Evolutionary conservation across 2,113 vertebrate species (phyloP).

Genomic region (Aspiorhynchus laticeps): DNA sequence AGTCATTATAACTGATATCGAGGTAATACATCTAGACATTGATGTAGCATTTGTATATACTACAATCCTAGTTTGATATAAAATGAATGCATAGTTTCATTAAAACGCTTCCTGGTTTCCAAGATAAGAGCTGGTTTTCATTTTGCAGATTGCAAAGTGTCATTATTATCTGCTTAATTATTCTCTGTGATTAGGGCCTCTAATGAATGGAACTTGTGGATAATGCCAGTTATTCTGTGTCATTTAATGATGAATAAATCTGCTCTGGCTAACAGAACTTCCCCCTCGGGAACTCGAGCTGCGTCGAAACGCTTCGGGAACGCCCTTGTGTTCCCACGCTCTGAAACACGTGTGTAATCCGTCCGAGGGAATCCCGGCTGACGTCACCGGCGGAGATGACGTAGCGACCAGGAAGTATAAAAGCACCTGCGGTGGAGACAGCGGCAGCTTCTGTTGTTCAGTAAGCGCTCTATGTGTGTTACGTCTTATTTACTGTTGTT

Average conservation of each 20-base stretch:
- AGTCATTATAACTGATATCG: conserved; percentile 53
- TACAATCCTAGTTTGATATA: conserved; percentile 60
- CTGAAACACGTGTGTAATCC: too few relatives aligned
- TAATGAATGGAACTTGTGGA: conserved; percentile 72
- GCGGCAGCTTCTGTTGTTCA: too few relatives aligned
- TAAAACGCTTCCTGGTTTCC: conserved; percentile 69
- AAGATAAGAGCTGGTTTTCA: conserved; percentile 72
- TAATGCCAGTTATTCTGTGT: conserved; percentile 63
- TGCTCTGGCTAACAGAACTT: conserved; percentile 46
- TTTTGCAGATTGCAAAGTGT: conserved; percentile 70
- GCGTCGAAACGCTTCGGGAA: too few relatives aligned
- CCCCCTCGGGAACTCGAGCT: too few relatives aligned
- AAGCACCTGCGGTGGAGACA: too few relatives aligned
- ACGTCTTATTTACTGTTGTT: too few relatives aligned
- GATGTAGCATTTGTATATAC: conserved; percentile 61
- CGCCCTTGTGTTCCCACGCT: too few relatives aligned
- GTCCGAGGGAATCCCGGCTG: too few relatives aligned
- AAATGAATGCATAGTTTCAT: conserved; percentile 70
- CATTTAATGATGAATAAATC: conserved; percentile 62
- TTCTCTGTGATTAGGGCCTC: conserved; percentile 69
- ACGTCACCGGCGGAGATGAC: too few relatives aligned
- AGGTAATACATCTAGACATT: conserved; percentile 45
- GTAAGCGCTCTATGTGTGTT: too few relatives aligned
- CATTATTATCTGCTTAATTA: conserved; percentile 77
- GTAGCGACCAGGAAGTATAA: too few relatives aligned